Conservation (phyloP, 1,140 invertebrate species). For the Bombus polaris region DNA sequence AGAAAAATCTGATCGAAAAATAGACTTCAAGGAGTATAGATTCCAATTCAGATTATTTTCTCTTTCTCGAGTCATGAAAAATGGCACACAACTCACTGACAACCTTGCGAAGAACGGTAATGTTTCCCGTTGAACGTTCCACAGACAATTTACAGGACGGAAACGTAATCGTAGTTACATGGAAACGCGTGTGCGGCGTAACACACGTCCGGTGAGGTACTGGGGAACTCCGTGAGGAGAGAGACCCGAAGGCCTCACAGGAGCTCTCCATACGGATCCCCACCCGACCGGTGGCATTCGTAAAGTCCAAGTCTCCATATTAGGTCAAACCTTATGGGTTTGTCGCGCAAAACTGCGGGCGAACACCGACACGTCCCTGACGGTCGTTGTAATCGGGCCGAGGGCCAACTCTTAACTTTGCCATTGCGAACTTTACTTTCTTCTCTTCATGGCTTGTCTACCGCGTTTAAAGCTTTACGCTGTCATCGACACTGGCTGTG, state of each 20-base stretch:
- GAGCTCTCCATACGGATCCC: slow-evolving; percentile 68
- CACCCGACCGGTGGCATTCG: slow-evolving; percentile 66
- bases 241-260: slow-evolving; percentile 70
- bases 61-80: not conserved
- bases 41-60: not conserved
- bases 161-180: slow-evolving; percentile 55
- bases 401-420: not conserved
- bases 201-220: slow-evolving; percentile 79
- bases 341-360: slow-evolving; percentile 73
- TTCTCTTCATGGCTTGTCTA: slow-evolving; percentile 25
- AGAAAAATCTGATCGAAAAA: not conserved
- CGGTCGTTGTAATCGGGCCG: slow-evolving; percentile 52
- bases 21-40: not conserved
- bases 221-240: slow-evolving; percentile 71
- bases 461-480: not conserved
- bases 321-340: slow-evolving; percentile 82
- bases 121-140: slow-evolving; percentile 8
- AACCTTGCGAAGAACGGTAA: not conserved
- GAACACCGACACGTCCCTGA: slow-evolving; percentile 63
- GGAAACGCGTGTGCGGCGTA: slow-evolving; percentile 73
- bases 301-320: slow-evolving; percentile 78
- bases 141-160: slow-evolving; percentile 10
- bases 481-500: not conserved
- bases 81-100: slow-evolving; percentile 8
- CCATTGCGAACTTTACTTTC: slow-evolving; percentile 21